Conservation (phyloP, 2,113 vertebrate genomes). For the Pterocles gutturalis region DNA sequence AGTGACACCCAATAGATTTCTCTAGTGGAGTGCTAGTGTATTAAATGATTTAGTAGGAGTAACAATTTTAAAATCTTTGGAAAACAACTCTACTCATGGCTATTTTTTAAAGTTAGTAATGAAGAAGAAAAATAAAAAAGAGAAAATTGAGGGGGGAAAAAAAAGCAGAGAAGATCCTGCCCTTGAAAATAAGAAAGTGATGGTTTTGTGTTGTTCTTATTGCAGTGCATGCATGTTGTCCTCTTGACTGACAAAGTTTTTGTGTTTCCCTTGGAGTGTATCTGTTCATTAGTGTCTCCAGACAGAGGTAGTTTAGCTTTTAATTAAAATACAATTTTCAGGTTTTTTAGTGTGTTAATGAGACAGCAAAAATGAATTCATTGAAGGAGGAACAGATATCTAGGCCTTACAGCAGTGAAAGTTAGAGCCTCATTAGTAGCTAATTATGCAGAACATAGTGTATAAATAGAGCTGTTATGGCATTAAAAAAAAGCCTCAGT, state of each 20-base stretch:
- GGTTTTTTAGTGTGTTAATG: conserved; percentile 65
- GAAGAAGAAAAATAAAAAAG: background rate
- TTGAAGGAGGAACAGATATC: conserved; percentile 57
- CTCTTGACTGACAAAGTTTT: conserved; percentile 17
- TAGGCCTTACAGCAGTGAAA: conserved; percentile 52
- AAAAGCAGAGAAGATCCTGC: background rate
- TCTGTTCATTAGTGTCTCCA: conserved; percentile 56
- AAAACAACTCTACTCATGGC: background rate
- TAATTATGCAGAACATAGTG: conserved; percentile 68
- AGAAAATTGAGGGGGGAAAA: background rate
- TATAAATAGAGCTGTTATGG: conserved; percentile 70
- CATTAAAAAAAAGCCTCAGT: conserved; percentile 52
- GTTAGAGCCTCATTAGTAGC: conserved; percentile 71
- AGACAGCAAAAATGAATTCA: conserved; percentile 74
- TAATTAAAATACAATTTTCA: conserved; percentile 74
- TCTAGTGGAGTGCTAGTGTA: background rate
- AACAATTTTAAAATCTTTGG: background rate
- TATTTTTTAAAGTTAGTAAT: background rate
- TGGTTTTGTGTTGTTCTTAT: background rate
- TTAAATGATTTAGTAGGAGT: background rate
- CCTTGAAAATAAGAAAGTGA: background rate
- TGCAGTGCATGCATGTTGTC: background rate
- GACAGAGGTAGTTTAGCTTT: conserved; percentile 67
- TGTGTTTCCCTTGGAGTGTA: conserved; percentile 12
- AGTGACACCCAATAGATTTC: background rate